Conservation (phyloP, 2,888 invertebrate species). For the Stenurella melanura region DNA sequence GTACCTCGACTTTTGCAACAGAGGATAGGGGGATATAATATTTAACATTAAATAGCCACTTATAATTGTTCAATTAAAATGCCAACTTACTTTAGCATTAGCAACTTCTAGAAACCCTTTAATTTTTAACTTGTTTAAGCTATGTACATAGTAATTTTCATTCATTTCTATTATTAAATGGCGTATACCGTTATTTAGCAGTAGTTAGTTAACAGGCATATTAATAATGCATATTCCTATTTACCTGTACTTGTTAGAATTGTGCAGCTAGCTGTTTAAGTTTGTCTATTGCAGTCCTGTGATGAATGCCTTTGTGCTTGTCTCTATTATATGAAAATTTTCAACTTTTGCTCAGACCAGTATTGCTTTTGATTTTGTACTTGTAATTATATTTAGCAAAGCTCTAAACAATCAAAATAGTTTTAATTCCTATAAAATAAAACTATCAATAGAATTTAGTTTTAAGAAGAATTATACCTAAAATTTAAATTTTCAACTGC, state of each 20-base stretch:
- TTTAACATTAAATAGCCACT: too few relatives aligned
- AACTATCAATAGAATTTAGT: too few relatives aligned
- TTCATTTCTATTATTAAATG: conserved; percentile 39
- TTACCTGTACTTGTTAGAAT: conserved; percentile 20
- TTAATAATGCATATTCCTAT: conserved; percentile 46
- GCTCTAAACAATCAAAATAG: too few relatives aligned
- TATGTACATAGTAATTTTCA: conserved; percentile 43
- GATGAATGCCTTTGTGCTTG: neutral
- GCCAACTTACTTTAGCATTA: neutral
- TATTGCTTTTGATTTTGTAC: neutral
- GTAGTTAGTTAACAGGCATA: conserved; percentile 42
- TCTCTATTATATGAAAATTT: neutral
- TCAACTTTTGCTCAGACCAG: neutral
- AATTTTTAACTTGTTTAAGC: conserved; percentile 38
- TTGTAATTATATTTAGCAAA: too few relatives aligned
- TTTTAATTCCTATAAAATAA: too few relatives aligned
- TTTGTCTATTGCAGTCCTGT: conserved; percentile 24
- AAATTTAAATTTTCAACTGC: too few relatives aligned
- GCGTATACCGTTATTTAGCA: conserved; percentile 41
- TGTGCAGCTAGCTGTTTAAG: neutral
- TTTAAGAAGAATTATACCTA: too few relatives aligned
- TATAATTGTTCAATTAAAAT: neutral
- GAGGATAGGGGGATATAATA: too few relatives aligned
- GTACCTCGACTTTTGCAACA: too few relatives aligned
- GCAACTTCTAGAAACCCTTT: conserved; percentile 30